Evolutionary conservation across 2,888 invertebrate species (phyloP).

Genomic region (Eupeodes latifasciatus): DNA sequence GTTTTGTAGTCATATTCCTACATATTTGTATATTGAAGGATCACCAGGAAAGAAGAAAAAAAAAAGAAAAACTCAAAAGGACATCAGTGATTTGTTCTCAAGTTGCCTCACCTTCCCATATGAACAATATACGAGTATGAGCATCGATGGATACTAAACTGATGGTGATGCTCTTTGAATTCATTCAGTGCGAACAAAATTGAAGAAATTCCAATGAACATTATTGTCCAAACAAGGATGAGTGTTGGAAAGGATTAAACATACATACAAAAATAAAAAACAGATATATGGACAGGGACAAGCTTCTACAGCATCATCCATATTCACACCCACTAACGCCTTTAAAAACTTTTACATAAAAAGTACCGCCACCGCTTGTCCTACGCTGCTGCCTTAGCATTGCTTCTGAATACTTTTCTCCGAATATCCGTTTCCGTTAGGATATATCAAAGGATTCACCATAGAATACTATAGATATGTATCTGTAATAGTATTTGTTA

Average conservation of each 20-base stretch:
- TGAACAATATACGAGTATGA: background rate
- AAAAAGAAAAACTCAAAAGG: conserved; percentile 35
- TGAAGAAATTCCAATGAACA: conserved; percentile 61
- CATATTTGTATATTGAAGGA: too few relatives aligned
- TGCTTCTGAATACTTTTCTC: background rate
- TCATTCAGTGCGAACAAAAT: conserved; percentile 29
- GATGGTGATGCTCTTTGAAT: conserved; percentile 10
- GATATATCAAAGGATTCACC: too few relatives aligned
- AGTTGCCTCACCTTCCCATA: conserved; percentile 54
- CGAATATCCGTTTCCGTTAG: too few relatives aligned
- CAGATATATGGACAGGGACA: background rate
- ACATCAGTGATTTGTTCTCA: conserved; percentile 46
- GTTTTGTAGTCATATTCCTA: conserved; percentile 1
- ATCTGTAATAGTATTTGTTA: too few relatives aligned
- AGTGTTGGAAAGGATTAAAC: conserved; percentile 52
- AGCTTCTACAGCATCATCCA: background rate
- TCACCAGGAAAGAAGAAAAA: background rate
- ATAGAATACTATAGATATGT: too few relatives aligned
- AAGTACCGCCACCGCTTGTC: background rate
- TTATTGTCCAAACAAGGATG: conserved; percentile 47
- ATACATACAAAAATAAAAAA: background rate
- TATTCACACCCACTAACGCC: conserved; percentile 30
- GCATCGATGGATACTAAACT: background rate
- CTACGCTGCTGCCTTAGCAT: background rate
- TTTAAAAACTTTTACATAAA: conserved; percentile 20